Conservation (phyloP, 2,113 vertebrate species). For the Copsychus sechellarum region DNA sequence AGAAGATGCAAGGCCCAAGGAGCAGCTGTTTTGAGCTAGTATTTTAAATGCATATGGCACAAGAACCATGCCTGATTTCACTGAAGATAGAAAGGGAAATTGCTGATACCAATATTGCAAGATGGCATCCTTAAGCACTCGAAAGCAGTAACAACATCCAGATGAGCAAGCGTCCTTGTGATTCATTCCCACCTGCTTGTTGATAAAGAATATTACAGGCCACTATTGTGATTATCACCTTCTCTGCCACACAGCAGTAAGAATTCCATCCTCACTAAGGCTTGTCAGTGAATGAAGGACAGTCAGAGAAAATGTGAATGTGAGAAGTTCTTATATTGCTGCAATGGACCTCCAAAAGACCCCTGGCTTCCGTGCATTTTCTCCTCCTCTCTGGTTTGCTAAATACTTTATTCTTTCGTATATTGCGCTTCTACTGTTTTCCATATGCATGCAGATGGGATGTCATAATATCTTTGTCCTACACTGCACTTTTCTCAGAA, state of each 20-base stretch:
- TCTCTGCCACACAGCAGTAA: background rate
- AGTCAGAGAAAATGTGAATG: background rate
- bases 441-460: background rate
- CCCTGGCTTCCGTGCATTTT: background rate
- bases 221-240: conserved; percentile 9
- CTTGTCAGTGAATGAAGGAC: background rate
- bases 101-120: conserved; percentile 39
- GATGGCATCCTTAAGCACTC: conserved; percentile 2
- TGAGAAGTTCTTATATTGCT: background rate
- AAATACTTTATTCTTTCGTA: background rate
- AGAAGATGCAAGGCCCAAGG: background rate
- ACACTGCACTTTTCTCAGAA: background rate
- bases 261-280: background rate
- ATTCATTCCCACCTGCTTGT: conserved; percentile 22
- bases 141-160: conserved; percentile 27
- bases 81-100: conserved; percentile 47
- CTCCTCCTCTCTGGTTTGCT: background rate
- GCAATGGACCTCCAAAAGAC: background rate
- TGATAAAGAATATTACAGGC: conserved; percentile 35
- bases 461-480: background rate
- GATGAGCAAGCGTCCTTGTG: conserved; percentile 42
- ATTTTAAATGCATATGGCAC: background rate
- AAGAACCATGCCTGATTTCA: conserved; percentile 13
- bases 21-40: background rate
- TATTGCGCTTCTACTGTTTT: background rate